Conservation (phyloP, 2,888 invertebrate species). For the Podotricha telesiphe region DNA sequence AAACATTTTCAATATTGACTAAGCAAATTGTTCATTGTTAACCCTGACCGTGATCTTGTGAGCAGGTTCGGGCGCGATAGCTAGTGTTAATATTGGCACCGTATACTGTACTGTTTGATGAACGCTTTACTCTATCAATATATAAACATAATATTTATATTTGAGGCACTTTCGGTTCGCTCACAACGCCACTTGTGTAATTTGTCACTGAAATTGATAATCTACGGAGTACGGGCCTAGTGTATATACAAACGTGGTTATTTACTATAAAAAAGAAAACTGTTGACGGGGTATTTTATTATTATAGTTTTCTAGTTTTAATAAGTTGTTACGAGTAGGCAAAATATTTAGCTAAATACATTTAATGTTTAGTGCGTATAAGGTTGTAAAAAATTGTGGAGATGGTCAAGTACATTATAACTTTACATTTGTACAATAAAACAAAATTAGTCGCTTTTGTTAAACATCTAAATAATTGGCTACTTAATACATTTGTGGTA, state of each 20-base stretch:
- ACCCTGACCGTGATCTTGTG: conserved; percentile 75
- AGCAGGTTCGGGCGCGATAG: conserved; percentile 75
- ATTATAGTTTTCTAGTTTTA: conserved; percentile 5
- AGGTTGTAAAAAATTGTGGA: no score
- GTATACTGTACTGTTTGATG: conserved; percentile 77
- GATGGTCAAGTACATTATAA: no score
- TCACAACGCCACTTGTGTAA: conserved; percentile 72
- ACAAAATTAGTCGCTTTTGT: no score
- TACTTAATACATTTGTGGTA: no score
- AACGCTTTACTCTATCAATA: conserved; percentile 82
- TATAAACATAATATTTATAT: conserved; percentile 84
- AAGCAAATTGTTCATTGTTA: conserved; percentile 47
- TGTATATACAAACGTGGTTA: conserved; percentile 48
- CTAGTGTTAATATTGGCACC: conserved; percentile 83
- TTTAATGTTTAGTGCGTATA: background rate
- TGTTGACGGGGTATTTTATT: background rate
- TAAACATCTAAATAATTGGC: no score
- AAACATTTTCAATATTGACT: conserved; percentile 51
- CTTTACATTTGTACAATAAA: no score
- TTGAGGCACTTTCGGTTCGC: conserved; percentile 72
- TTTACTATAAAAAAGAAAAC: conserved; percentile 28
- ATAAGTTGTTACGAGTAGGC: background rate
- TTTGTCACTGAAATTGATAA: conserved; percentile 78
- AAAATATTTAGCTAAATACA: background rate
- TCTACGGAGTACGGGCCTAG: conserved; percentile 53